phyloP scores from a whole-genome alignment of 1,140 invertebrate genomes.

The Zaprionus inermis region DNA sequence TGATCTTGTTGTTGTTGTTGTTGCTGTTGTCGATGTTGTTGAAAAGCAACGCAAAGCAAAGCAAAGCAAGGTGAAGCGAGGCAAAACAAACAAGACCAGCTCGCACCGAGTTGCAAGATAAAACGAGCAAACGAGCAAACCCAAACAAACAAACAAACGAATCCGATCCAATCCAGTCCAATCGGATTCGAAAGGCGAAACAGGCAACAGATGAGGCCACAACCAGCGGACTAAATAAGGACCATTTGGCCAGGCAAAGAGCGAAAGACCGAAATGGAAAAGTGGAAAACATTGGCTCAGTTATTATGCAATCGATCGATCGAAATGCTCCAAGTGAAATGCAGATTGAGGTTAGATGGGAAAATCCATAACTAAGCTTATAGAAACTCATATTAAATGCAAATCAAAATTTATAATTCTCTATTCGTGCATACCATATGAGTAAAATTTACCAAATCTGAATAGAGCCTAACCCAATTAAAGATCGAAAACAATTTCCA shows the following conservation, averaged over 20 bases:
- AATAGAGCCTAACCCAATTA: background rate
- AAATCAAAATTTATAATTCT: background rate
- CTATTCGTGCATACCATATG: too few species aligned
- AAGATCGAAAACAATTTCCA: background rate
- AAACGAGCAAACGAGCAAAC: constrained; percentile 36
- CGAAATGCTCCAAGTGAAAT: background rate
- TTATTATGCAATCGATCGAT: constrained; percentile 1
- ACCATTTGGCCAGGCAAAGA: constrained; percentile 11
- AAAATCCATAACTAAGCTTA: background rate
- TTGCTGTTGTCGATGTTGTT: constrained; percentile 41
- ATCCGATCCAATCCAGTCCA: constrained; percentile 9
- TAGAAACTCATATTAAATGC: background rate
- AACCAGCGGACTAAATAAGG: constrained; percentile 38
- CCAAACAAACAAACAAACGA: constrained; percentile 13
- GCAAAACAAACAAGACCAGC: constrained; percentile 16
- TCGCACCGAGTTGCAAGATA: constrained; percentile 20
- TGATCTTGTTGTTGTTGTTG: constrained; percentile 22
- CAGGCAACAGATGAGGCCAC: constrained; percentile 2
- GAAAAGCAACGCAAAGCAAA: constrained; percentile 63
- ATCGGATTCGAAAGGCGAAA: constrained; percentile 9
- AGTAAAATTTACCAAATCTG: background rate
- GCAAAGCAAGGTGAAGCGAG: constrained; percentile 50
- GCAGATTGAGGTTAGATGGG: background rate
- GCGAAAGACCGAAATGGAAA: background rate
- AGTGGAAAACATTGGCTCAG: background rate